phyloP scores from a whole-genome alignment of 2,797 vertebrate genomes.

The Catostomus latipinnis region DNA sequence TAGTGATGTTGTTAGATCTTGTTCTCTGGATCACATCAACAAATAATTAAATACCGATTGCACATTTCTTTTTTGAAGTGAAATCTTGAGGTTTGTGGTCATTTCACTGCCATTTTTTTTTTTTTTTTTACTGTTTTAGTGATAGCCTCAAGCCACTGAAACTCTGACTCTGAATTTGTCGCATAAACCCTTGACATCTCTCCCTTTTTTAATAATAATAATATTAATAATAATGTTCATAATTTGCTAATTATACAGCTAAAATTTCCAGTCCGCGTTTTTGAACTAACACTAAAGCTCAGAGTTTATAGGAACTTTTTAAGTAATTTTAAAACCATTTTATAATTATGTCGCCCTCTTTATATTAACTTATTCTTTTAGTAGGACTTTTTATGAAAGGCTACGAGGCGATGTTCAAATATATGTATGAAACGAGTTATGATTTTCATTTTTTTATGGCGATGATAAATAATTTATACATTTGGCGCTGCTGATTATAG shows the following conservation, averaged over 20 bases:
- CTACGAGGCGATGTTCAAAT: not conserved
- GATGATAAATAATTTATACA: slow-evolving; percentile 61
- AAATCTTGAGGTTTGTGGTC: not conserved
- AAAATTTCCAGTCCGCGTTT: no score
- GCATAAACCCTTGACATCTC: no score
- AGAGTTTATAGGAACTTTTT: no score
- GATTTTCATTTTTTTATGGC: slow-evolving; percentile 61
- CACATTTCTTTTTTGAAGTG: not conserved
- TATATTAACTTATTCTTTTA: slow-evolving; percentile 14
- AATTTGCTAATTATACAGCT: no score
- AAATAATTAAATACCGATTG: not conserved
- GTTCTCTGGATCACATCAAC: not conserved
- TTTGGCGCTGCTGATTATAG: slow-evolving; percentile 62
- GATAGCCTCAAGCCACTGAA: not conserved
- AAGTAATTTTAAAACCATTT: not conserved
- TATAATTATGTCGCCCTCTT: not conserved
- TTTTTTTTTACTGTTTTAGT: not conserved
- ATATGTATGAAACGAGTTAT: slow-evolving; percentile 34
- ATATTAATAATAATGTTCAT: no score
- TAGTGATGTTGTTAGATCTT: not conserved
- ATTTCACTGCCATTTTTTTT: not conserved
- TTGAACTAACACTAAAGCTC: no score
- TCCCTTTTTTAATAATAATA: no score
- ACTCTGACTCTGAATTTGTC: not conserved
- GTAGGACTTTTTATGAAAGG: not conserved